phyloP scores from a whole-genome alignment of 2,888 invertebrate species.

The Tenthredo notha region DNA sequence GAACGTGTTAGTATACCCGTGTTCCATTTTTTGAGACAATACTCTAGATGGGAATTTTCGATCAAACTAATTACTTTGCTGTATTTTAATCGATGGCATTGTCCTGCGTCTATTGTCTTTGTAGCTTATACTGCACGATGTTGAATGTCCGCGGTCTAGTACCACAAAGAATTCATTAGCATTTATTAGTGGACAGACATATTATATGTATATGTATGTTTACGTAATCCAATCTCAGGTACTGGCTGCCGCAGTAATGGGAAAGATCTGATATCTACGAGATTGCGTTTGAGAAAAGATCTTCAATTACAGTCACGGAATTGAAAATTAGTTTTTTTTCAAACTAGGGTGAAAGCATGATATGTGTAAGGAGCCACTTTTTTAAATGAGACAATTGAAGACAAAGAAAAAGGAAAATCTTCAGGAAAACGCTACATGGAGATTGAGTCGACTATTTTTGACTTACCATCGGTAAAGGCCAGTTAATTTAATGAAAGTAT shows the following conservation, averaged over 20 bases:
- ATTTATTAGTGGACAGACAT: slow-evolving; percentile 38
- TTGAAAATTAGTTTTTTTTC: slow-evolving; percentile 28
- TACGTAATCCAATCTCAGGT: slow-evolving; percentile 32
- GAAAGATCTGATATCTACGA: slow-evolving; percentile 41
- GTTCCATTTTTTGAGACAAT: slow-evolving; percentile 42
- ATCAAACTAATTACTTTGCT: slow-evolving; percentile 35
- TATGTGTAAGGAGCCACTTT: not conserved
- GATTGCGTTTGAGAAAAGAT: slow-evolving; percentile 36
- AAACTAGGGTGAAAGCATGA: slow-evolving; percentile 28
- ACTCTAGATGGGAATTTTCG: slow-evolving; percentile 38
- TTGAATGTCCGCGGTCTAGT: slow-evolving; percentile 35
- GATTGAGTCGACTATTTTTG: not conserved
- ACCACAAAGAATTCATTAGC: slow-evolving; percentile 53
- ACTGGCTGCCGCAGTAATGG: slow-evolving; percentile 30
- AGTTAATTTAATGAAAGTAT: not conserved
- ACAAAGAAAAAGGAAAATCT: slow-evolving; percentile 18
- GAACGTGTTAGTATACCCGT: not conserved
- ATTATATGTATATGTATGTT: not conserved
- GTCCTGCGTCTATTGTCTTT: slow-evolving; percentile 20
- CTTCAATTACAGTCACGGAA: slow-evolving; percentile 41
- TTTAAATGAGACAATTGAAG: not conserved
- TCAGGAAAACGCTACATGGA: not conserved
- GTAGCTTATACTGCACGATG: not conserved
- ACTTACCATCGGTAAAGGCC: not conserved
- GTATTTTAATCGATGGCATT: slow-evolving; percentile 44